These are phyloP conservation scores for Catharus minimus DNA, from an alignment of 2,113 vertebrate species.

Conservation along the genomic window DNA sequence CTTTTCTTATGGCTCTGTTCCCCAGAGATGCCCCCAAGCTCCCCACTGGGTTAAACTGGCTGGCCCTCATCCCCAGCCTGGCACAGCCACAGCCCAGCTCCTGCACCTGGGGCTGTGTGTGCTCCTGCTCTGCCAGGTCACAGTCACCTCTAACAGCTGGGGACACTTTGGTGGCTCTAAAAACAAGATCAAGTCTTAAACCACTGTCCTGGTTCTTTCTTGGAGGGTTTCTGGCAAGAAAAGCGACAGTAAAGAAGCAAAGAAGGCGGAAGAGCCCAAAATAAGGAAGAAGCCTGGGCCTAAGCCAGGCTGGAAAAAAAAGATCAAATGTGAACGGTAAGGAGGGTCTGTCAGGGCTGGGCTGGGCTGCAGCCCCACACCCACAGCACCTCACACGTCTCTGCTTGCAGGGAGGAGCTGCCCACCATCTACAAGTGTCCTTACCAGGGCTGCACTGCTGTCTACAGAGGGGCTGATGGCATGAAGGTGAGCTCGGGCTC, in stretches of 20 bases:
- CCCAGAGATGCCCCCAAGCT: not conserved
- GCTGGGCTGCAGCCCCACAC: not conserved
- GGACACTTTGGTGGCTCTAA: not conserved
- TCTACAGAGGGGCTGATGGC: slow-evolving; percentile 91
- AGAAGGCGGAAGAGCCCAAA: slow-evolving; percentile 78
- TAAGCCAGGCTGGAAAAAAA: slow-evolving; percentile 95
- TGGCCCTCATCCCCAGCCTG: not conserved
- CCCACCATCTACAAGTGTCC: slow-evolving; percentile 98
- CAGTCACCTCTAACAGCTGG: not conserved
- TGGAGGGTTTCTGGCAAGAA: slow-evolving; percentile 73
- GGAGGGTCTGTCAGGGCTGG: not conserved
- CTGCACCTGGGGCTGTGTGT: accelerated
- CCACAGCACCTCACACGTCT: not conserved
- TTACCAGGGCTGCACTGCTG: slow-evolving; percentile 92
- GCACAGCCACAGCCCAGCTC: accelerated
- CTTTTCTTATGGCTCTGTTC: not conserved
- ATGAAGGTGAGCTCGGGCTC: slow-evolving; percentile 83
- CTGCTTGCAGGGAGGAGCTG: slow-evolving; percentile 87
- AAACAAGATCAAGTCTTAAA: not conserved
- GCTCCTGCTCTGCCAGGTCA: not conserved
- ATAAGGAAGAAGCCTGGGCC: slow-evolving; percentile 91
- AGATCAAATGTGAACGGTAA: slow-evolving; percentile 89
- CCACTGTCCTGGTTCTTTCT: not conserved
- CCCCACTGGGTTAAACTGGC: not conserved
- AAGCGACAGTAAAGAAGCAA: slow-evolving; percentile 65